Evolutionary conservation across 2,113 vertebrate species (phyloP), one percentile per base, ranked within the genome.

Genomic region (Emberiza fucata): DNA sequence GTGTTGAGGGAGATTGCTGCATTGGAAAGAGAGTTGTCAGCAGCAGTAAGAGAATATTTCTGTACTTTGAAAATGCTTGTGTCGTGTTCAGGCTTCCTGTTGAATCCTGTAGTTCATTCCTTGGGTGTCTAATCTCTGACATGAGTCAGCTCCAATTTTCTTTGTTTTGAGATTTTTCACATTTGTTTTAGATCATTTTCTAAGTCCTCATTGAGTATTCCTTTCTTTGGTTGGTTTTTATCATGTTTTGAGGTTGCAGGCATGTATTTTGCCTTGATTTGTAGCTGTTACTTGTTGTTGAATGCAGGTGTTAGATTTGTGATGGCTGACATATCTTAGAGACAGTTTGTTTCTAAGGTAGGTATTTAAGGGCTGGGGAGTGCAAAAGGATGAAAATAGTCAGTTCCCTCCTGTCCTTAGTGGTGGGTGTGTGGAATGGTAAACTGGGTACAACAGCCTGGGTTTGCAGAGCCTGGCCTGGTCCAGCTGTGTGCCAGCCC

Each of bases 151-250:
- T 86, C 64, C 3, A 10, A 2, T 53, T 91, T 88, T 83, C 68
- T 77, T 86, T 83, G 45, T 75, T 93, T 68, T 80, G 71, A 60
- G 27, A 65, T 68, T 73, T 86, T 91, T 84, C 51, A 70, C 23
- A 14, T 64, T 88, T 77, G 50, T 40, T 89, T 86, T 69, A 40
- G 60, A 40, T 84, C 1, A 23, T 57, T 91, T 90, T 85, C 12
- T 50, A 80, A 63, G 45, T 59, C 29, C 14, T 91, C n/a, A 45
- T 57, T 79, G 48, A 60, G 14, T 68, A 18, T 3, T 64, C 6
- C 12, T 81, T 83, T 39, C 81, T n/a, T 45, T 86, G 50, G 5
- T 37, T 75, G 22, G 2, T 16, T 7, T 61, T 54, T 33, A n/a
- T 66, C 12, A 5, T 21, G 6, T 92, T 89, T 76, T 20, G 33